Evolutionary conservation across 2,113 vertebrate genomes (phyloP), one percentile per base, ranked within the genome.

Genomic region (Solea solea): DNA sequence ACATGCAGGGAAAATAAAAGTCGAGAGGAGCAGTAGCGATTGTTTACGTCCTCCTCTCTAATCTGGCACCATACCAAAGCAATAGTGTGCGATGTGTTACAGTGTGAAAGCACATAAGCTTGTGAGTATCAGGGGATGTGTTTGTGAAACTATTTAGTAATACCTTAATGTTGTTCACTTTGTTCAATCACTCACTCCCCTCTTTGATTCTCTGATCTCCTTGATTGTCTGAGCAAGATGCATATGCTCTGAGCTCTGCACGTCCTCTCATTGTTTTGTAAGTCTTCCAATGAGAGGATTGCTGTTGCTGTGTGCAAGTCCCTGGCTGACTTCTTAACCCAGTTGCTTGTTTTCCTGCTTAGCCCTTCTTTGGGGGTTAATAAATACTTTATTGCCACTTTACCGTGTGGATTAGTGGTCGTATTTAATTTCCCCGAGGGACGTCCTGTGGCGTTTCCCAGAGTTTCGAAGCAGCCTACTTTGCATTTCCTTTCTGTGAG

Each of bases 301-400:
- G 67, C 76, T 62, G 81, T 75, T 68, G 59, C 67, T 71, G 34
- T 64, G 78, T 75, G 68, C 28, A 82, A 89, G 84, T 87, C 88
- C 57, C 74, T 72, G 75, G 88, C 88, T 91, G 86, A 91, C 91
- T 91, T 84, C 72, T 86, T 86, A 88, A 90, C 84, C 83, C 67
- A 28, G 69, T 80, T 80, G 84, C 88, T 90, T 86, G 87, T 91
- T 89, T 88, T 75, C 55, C 66, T 73, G 67, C 81, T 91, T 80
- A 81, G 63, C 75, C 64, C 75, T 67, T 91, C 88, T 91, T 81
- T 83, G 67, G 12, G 82, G 85, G 84, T 90, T 91, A 92, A 93
- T 93, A 89, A 93, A 94, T 93, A 92, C 89, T 92, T 91, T 92
- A 92, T 91, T 88, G 81, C 86, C 76, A 85, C 80, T 89, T 89